Conservation (phyloP, 2,797 vertebrate species). For the Myotis myotis region DNA sequence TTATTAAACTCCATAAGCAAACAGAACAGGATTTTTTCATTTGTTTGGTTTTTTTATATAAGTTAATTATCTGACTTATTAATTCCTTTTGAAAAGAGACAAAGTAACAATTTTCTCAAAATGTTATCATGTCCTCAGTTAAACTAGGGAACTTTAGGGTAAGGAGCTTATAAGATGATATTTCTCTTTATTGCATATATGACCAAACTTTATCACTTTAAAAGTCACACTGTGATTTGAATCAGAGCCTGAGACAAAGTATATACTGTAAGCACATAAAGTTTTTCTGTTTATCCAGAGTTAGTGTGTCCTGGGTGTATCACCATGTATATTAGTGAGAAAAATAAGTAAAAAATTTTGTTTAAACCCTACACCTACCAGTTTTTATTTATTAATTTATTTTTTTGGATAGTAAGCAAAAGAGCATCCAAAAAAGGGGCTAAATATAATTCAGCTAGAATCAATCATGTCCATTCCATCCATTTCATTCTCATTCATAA, state of each 20-base stretch:
- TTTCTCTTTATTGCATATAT: not conserved
- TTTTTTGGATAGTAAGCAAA: not conserved
- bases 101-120: not conserved
- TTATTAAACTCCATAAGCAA: not conserved
- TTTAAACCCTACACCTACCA: not conserved
- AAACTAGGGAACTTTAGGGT: not conserved
- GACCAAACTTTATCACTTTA: not conserved
- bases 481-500: not conserved
- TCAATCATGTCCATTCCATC: not conserved
- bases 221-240: not conserved
- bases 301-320: not conserved
- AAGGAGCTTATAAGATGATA: not conserved
- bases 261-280: not conserved
- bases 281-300: not conserved
- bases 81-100: not conserved
- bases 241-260: not conserved
- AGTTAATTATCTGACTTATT: not conserved
- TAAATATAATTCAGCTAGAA: not conserved
- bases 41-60: too few species aligned
- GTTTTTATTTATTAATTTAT: not conserved
- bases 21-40: not conserved
- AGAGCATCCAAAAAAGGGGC: not conserved
- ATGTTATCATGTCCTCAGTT: not conserved
- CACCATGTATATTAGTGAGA: not conserved
- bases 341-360: not conserved